Evolutionary conservation across 2,888 invertebrate genomes (phyloP), one percentile per base, ranked within the genome.

Genomic region (Stenolophus ochropezus): DNA sequence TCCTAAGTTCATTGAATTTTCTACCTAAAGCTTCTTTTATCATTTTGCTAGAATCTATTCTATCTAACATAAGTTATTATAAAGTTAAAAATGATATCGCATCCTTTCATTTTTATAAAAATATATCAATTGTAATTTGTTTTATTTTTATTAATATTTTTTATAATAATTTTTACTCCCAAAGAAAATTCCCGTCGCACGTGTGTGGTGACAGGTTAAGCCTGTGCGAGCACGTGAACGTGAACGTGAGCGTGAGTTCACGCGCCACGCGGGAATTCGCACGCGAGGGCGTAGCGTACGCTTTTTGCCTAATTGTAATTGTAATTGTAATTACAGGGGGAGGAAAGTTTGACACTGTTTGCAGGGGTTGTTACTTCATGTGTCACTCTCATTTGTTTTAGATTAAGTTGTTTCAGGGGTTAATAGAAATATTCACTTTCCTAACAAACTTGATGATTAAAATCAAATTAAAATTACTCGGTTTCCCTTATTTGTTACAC

Each of bases 251-350:
- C 61, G 61, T 61, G 61, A 61, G 25, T 61, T 61, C 61, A 61
- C 61, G 61, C 61, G 61, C n/a, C 61, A 61, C 61, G 61, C 61
- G 61, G 61, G 61, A 61, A 61, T 61, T 61, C 25, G 61, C 61
- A 61, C 61, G 25, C 61, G 61, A 61, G 61, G 61, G 61, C 61
- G 25, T 42, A 42, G 11, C 33, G 23, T 21, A 25, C 61, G 61
- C 61, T 61, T 61, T 61, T 61, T 61, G 61, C 25, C 61, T 61
- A 61, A 61, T 61, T 61, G 61, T 61, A 61, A 61, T 61, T 61
- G 61, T 61, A 61, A 61, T 61, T 61, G 25, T 25, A 61, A 61
- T 61, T 61, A 61, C 25, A 20, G 56, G 21, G 61, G 61, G 61
- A 25, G 61, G 25, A 61, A 61, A 61, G 61, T 61, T 61, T 61